phyloP scores from a whole-genome alignment of 1,140 invertebrate species.

The Drosophila ercepeae region DNA sequence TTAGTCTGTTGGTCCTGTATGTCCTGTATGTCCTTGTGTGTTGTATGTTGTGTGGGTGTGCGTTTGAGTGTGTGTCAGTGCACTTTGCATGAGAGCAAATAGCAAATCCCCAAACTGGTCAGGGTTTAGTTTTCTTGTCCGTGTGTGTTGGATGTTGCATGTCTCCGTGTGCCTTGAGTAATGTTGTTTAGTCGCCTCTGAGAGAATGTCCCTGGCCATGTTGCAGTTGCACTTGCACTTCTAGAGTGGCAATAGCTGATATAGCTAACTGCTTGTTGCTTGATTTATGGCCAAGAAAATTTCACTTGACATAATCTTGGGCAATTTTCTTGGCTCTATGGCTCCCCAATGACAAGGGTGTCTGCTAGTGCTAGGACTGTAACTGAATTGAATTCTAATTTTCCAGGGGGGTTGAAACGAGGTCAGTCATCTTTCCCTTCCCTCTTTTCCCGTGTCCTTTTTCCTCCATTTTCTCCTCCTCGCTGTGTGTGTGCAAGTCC shows the following conservation, averaged over 20 bases:
- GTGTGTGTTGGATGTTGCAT: conserved; percentile 37
- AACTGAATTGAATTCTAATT: conserved; percentile 72
- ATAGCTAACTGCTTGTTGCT: conserved; percentile 24
- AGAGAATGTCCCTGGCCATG: conserved; percentile 8
- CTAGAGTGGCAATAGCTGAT: conserved; percentile 9
- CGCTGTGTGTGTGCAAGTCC: not conserved
- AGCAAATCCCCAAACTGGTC: conserved; percentile 45
- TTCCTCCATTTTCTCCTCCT: not conserved
- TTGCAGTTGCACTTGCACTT: conserved; percentile 16
- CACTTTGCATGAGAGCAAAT: conserved; percentile 47
- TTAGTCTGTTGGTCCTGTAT: no score
- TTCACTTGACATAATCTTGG: conserved; percentile 48
- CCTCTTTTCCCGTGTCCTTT: not conserved
- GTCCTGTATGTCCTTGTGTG: not conserved
- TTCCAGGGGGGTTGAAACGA: conserved; percentile 35
- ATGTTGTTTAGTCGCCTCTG: conserved; percentile 42
- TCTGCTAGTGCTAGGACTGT: not conserved
- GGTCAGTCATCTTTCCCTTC: conserved; percentile 41
- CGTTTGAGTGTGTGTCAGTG: conserved; percentile 13
- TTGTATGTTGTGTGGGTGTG: conserved; percentile 2
- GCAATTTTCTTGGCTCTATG: conserved; percentile 50
- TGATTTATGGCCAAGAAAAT: conserved; percentile 50
- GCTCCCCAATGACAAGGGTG: conserved; percentile 30
- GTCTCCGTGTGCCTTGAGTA: conserved; percentile 45
- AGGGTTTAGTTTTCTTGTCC: conserved; percentile 48